phyloP scores from a whole-genome alignment of 2,797 vertebrate genomes.

The Thripadectes ignobilis region DNA sequence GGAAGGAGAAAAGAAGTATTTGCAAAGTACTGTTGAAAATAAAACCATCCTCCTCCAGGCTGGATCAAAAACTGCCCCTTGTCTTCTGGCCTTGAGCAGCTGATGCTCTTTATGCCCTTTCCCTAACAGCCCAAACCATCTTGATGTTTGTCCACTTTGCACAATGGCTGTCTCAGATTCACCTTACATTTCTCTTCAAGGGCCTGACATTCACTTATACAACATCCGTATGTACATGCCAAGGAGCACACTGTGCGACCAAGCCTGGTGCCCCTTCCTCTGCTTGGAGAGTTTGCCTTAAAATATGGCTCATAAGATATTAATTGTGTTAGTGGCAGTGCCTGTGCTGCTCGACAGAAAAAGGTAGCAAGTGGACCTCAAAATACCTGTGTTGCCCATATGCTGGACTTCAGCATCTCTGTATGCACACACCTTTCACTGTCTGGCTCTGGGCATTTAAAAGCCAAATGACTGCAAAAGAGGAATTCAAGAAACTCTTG shows the following conservation, averaged over 20 bases:
- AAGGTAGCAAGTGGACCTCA: not conserved
- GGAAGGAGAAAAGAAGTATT: not conserved
- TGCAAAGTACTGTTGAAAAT: not conserved
- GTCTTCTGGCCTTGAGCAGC: not conserved
- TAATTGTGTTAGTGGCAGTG: not conserved
- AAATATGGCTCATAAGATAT: not conserved
- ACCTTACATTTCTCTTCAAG: not conserved
- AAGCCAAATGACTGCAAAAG: not conserved
- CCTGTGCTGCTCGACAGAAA: not conserved
- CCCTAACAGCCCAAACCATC: not conserved
- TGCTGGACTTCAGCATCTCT: not conserved
- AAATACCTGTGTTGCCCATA: not conserved
- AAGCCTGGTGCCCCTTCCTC: not conserved
- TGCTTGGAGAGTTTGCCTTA: not conserved
- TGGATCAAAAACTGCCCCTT: not conserved
- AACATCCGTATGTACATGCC: accelerated
- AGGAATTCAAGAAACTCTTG: not conserved
- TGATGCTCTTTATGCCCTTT: not conserved
- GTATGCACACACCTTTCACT: not conserved
- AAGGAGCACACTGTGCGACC: not conserved
- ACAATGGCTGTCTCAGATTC: not conserved
- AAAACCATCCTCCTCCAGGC: not conserved
- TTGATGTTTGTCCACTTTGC: not conserved
- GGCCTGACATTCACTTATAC: not conserved
- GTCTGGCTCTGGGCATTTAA: not conserved